Base-by-base conservation (phyloP, 1,140 invertebrate genomes). In the Neomicropteryx cornuta region DNA sequence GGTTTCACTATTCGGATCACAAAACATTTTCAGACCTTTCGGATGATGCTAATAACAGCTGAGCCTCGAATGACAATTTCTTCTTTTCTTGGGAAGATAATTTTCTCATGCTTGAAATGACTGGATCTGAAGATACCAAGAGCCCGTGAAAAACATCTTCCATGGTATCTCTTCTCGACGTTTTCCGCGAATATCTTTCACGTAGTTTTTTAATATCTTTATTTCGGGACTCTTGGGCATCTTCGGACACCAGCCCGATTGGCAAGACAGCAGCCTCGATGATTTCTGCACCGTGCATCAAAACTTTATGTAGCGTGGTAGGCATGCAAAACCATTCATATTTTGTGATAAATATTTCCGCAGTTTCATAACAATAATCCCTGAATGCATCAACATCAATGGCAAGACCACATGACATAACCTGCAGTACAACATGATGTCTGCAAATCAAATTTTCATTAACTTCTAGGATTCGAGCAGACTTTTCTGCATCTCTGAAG, bases 171-270 rank as follows among this genome's bases (percentile, higher is more conserved):
- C 5, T 20, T 35, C 18, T 35, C 17, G 33, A 35, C n/a, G 22
- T 19, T 14, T 51, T 59, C 29, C 48, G 34, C 3, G 50, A 35
- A 45, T 48, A 43, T n/a, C 46, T 22, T 32, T 45, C 23, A 13
- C 49, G 22, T 41, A 38, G 55, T 28, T 22, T 39, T 36, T 44
- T 39, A 17, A 50, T 46, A 22, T 55, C 37, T 42, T 57, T 61
- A 42, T 57, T 51, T 13, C 43, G 5, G 20, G 55, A 38, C 31
- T 58, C 54, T 36, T 49, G 43, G 22, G 56, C 49, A 36, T 59
- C 45, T 50, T 58, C 50, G n/a, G 50, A 55, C 13, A 58, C 37
- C 23, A 54, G 48, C 41, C 53, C 58, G 24, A 61, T 56, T 50
- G 62, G 27, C 11, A 42, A 30, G n/a, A 42, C 29, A 11, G 22